Conservation (phyloP, 2,797 vertebrate genomes). For the Kryptolebias ocellatus region DNA sequence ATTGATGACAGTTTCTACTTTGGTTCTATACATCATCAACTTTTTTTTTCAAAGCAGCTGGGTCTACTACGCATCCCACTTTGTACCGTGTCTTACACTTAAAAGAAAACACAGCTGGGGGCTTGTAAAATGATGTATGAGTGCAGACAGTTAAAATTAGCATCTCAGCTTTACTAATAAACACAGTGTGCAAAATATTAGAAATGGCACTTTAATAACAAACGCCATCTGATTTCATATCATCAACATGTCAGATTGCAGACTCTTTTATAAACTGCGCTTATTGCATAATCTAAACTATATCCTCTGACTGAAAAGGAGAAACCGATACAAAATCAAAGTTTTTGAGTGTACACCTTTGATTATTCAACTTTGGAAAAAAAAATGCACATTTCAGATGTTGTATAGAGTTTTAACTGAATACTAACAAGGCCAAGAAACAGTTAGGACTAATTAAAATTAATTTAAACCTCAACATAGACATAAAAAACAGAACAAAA, state of each 20-base stretch:
- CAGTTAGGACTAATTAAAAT: slow-evolving; percentile 29
- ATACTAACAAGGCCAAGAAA: slow-evolving; percentile 40
- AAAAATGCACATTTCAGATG: slow-evolving; percentile 46
- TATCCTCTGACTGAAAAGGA: slow-evolving; percentile 52
- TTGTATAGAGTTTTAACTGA: slow-evolving; percentile 48
- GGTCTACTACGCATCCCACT: slow-evolving; percentile 66
- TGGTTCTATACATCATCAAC: slow-evolving; percentile 64
- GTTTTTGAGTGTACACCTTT: slow-evolving; percentile 51
- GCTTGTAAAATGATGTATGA: slow-evolving; percentile 60
- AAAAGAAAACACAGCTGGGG: slow-evolving; percentile 30
- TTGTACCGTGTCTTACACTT: slow-evolving; percentile 54
- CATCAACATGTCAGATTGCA: slow-evolving; percentile 56
- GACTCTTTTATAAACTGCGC: slow-evolving; percentile 47
- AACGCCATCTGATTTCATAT: slow-evolving; percentile 34
- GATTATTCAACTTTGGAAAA: slow-evolving; percentile 34
- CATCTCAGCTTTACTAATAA: slow-evolving; percentile 57
- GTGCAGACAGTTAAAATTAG: slow-evolving; percentile 68
- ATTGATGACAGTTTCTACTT: slow-evolving; percentile 63
- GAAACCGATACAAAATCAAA: slow-evolving; percentile 66
- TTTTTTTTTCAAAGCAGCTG: slow-evolving; percentile 62
- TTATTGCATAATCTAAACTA: slow-evolving; percentile 49
- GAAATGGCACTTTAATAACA: slow-evolving; percentile 66
- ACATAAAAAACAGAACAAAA: too few relatives aligned
- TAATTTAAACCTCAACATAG: too few relatives aligned
- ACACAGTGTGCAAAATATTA: slow-evolving; percentile 63